phyloP scores from a whole-genome alignment of 2,113 vertebrate species.

The Beaufortia kweichowensis region DNA sequence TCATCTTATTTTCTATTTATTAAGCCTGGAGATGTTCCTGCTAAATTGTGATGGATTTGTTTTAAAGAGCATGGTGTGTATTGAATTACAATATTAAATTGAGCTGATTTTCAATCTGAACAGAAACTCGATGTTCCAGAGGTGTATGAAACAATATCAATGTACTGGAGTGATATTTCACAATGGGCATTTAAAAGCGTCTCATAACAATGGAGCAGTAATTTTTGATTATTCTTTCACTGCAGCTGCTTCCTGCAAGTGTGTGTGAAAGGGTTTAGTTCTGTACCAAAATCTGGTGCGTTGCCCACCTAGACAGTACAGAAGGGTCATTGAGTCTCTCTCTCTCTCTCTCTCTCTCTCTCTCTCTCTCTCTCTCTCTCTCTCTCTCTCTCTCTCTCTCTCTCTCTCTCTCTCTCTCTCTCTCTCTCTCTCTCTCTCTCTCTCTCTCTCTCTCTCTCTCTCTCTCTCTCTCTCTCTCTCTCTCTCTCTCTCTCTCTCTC shows the following conservation, averaged over 20 bases:
- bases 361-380: too few species aligned
- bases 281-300: neutral
- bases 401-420: too few species aligned
- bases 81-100: neutral
- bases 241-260: neutral
- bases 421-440: too few species aligned
- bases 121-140: neutral
- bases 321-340: neutral
- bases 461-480: too few species aligned
- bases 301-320: neutral
- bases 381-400: too few species aligned
- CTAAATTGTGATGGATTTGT: slow-evolving; percentile 1
- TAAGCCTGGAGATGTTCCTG: slow-evolving; percentile 9
- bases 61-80: neutral
- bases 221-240: neutral
- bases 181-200: neutral
- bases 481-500: too few species aligned
- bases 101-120: neutral
- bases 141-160: neutral
- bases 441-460: too few species aligned
- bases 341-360: too few species aligned
- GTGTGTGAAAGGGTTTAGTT: neutral
- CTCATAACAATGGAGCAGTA: neutral
- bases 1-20: neutral
- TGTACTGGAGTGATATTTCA: neutral